A percentile compares a stretch with the other conserved stretches of the same genome.
These are phyloP conservation scores for Cassiopea xamachana DNA, from an alignment of 30 jellyfish, hydroid and myxozoan species.

Conservation along the genomic window DNA sequence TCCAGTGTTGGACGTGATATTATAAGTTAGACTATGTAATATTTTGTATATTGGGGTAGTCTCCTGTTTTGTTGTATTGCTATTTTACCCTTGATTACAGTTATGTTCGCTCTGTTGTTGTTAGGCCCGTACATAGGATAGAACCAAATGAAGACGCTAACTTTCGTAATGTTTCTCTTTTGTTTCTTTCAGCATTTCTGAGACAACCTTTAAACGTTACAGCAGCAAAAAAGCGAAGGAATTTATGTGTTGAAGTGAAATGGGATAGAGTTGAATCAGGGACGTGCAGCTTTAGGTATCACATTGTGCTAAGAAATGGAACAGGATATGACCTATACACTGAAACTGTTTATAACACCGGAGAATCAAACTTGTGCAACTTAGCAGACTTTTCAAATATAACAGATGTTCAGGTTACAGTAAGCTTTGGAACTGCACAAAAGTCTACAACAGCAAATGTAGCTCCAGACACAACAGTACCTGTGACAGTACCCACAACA, in stretches of 20 bases:
- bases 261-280: background rate
- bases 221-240: background rate
- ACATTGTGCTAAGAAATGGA: background rate
- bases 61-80: no score
- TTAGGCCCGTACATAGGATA: no score
- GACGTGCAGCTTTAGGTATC: background rate
- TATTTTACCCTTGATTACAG: no score
- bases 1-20: no score
- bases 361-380: background rate
- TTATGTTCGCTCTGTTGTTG: no score
- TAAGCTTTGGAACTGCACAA: background rate
- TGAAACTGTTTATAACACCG: background rate
- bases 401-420: background rate
- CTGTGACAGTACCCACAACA: background rate
- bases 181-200: background rate
- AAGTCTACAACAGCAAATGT: background rate
- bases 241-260: background rate
- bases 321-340: background rate
- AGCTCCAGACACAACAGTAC: background rate
- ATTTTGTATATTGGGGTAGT: no score
- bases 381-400: background rate
- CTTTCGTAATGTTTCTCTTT: background rate
- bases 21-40: no score
- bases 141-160: no score
- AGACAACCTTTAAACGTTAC: background rate